A percentile compares a stretch with the other conserved stretches of the same genome.
These are phyloP conservation scores for Leptinotarsa lineolata DNA, from an alignment of 1,140 invertebrate species.

Conservation along the genomic window DNA sequence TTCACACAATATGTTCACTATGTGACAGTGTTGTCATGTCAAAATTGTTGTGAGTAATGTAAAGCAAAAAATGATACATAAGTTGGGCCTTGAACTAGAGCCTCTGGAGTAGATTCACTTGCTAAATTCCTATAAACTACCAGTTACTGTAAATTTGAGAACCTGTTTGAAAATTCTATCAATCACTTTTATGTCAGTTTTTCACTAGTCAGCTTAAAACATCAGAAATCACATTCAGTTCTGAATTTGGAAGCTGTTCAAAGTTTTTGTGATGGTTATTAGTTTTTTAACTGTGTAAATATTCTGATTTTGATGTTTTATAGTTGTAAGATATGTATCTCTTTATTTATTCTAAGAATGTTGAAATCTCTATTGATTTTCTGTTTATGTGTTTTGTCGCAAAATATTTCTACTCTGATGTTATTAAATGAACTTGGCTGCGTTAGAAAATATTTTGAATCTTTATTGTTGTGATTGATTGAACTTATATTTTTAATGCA, in stretches of 20 bases:
- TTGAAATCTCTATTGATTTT: conserved; percentile 10
- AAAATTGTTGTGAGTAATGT: no score
- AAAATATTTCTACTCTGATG: conserved; percentile 1
- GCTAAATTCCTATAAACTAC: no score
- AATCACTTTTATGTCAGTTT: neutral
- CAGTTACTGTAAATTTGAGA: no score
- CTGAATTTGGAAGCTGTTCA: conserved; percentile 13
- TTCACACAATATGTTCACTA: no score
- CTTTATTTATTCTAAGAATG: conserved; percentile 19
- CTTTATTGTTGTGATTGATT: conserved; percentile 26
- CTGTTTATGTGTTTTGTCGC: conserved; percentile 13
- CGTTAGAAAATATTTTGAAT: conserved; percentile 14
- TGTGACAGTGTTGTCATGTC: no score
- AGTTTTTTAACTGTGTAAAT: conserved; percentile 26
- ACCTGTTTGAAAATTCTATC: no score
- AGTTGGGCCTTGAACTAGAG: no score
- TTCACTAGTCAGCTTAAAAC: conserved; percentile 15
- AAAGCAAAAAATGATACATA: no score
- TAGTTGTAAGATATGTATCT: conserved; percentile 27
- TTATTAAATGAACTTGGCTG: neutral
- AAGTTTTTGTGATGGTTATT: conserved; percentile 20
- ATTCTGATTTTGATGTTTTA: conserved; percentile 28
- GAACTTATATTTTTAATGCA: conserved; percentile 22
- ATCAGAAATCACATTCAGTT: conserved; percentile 7
- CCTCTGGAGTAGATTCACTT: no score